phyloP scores from a whole-genome alignment of 1,140 invertebrate genomes.

The Amyelois transitella region DNA sequence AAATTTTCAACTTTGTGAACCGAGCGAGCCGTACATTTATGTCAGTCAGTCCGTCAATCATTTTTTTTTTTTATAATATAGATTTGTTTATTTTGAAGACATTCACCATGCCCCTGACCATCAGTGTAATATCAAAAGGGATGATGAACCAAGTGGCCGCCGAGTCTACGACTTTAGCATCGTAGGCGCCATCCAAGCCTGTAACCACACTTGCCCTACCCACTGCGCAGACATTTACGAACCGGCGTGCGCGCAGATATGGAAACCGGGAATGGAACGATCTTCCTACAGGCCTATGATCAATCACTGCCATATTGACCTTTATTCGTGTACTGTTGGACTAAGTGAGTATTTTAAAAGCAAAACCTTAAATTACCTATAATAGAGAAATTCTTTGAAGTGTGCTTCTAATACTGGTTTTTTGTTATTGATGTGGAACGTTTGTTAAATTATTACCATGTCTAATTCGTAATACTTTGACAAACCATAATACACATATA shows the following conservation, averaged over 20 bases:
- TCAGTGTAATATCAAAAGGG: slow-evolving; percentile 27
- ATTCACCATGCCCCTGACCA: slow-evolving; percentile 28
- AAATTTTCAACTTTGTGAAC: no score
- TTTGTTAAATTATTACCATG: no score
- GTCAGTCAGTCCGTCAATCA: no score
- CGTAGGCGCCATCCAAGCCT: slow-evolving; percentile 44
- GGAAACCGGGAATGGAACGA: slow-evolving; percentile 26
- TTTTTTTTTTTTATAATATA: background rate
- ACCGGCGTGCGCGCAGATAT: slow-evolving; percentile 53
- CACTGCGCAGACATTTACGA: slow-evolving; percentile 51
- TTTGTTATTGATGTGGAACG: no score
- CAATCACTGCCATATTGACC: slow-evolving; percentile 60
- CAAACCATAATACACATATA: no score
- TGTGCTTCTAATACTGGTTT: no score
- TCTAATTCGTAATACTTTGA: no score
- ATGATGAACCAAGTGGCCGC: slow-evolving; percentile 14
- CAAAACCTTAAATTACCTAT: no score
- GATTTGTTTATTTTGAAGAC: slow-evolving; percentile 19
- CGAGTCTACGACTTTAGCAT: slow-evolving; percentile 41
- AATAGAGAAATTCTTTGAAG: no score
- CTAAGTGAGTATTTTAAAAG: slow-evolving; percentile 60
- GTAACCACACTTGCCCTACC: slow-evolving; percentile 58
- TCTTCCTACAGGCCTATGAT: slow-evolving; percentile 43
- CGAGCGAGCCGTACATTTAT: no score
- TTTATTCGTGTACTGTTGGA: slow-evolving; percentile 49